These are phyloP conservation scores for Ichneumoninae sp. DNA, from an alignment of 2,888 invertebrate genomes.

Conservation along the genomic window DNA sequence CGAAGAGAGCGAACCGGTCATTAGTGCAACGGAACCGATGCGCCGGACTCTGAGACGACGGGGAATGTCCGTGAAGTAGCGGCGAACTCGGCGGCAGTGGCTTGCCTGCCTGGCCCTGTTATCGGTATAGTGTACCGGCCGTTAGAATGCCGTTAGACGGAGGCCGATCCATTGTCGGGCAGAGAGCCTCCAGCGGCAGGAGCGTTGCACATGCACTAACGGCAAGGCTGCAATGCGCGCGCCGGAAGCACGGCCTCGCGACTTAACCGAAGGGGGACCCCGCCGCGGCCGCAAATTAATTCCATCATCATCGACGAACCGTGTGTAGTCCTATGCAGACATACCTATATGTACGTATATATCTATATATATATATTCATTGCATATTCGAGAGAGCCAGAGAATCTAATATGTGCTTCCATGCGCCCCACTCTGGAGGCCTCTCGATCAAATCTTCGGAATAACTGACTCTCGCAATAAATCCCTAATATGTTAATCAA, in stretches of 20 bases:
- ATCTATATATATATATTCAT: background rate
- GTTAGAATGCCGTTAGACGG: slow-evolving; percentile 81
- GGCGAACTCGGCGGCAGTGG: slow-evolving; percentile 49
- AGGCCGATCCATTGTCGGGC: slow-evolving; percentile 80
- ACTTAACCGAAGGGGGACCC: slow-evolving; percentile 63
- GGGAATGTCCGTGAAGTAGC: slow-evolving; percentile 73
- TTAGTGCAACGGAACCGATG: slow-evolving; percentile 79
- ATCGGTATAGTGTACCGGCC: slow-evolving; percentile 77
- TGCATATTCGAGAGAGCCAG: slow-evolving; percentile 7
- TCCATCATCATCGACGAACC: slow-evolving; percentile 66
- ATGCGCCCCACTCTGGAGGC: background rate
- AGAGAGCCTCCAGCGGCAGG: slow-evolving; percentile 61
- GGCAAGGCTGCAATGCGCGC: slow-evolving; percentile 60
- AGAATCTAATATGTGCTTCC: slow-evolving; percentile 9
- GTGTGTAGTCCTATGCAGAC: slow-evolving; percentile 38
- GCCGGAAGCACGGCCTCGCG: slow-evolving; percentile 68
- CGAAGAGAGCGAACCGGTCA: slow-evolving; percentile 70
- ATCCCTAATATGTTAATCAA: slow-evolving; percentile 10
- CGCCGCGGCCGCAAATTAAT: slow-evolving; percentile 61
- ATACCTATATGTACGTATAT: slow-evolving; percentile 14
- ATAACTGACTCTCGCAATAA: slow-evolving; percentile 20
- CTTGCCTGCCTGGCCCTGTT: slow-evolving; percentile 74
- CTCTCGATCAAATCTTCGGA: slow-evolving; percentile 31
- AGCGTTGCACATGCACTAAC: slow-evolving; percentile 63
- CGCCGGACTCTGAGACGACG: slow-evolving; percentile 71